Base-by-base conservation (phyloP, 2,797 vertebrate genomes). In the Silurus aristotelis region DNA sequence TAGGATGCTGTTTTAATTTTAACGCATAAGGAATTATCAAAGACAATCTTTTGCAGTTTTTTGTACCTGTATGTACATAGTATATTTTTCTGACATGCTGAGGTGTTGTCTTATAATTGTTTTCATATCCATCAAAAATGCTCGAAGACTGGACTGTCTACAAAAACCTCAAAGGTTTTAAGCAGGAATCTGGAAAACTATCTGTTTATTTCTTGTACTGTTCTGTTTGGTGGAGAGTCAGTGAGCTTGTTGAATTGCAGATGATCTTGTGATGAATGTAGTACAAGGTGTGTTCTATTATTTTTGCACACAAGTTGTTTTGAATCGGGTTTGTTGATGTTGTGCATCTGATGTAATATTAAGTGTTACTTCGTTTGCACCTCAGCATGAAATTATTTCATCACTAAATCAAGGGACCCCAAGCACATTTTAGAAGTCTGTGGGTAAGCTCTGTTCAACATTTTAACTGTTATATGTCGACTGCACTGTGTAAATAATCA, bases 301-400 rank as follows among this genome's bases (percentile, higher is more conserved):
- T 5, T 92, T 93, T 93, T 97, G 93, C 97, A 93, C 97, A 97
- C 93, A 94, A 96, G 92, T 93, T 92, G 93, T 93, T 94, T 90
- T 92, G 91, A 85, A 90, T 91, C 85, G 84, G 90, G 88, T 87
- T 90, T 86, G 91, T 85, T 89, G 61, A 88, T 85, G 87, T 91
- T 77, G 76, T 87, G 90, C 90, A 90, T 90, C 91, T 93, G 93
- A 94, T 96, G 95, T 96, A 95, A 95, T 96, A 19, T 63, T 80
- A 56, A 67, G 92, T 94, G 91, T 93, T 93, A 95, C 96, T 97
- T 96, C 96, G 96, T 97, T 96, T 95, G 94, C 92, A 93, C 83
- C 93, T 95, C 91, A 94, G 96, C 96, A 97, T 97, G 95, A 93
- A 93, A 92, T 84, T 83, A 90, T 86, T 92, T 91, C 90, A 90